Evolutionary conservation across 2,888 invertebrate species (phyloP).

Genomic region (Eutolmus rufibarbis): DNA sequence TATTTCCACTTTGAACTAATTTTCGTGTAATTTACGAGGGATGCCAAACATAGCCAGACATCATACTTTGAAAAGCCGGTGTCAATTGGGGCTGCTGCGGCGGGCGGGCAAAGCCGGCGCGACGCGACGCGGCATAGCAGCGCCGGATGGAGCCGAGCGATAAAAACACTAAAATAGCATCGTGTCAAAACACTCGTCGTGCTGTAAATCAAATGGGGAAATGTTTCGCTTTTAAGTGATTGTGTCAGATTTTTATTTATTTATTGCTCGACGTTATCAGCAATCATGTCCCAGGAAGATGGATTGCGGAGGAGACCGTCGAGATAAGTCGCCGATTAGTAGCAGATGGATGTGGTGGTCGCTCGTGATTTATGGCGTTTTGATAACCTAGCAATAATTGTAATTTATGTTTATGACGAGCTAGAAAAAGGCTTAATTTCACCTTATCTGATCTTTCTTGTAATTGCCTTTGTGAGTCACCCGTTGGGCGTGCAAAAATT

Average conservation of each 20-base stretch:
- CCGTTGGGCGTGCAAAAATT: background rate
- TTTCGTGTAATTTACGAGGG: conserved; percentile 31
- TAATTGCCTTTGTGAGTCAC: conserved; percentile 5
- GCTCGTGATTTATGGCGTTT: conserved; percentile 50
- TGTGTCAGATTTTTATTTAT: conserved; percentile 44
- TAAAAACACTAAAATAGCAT: conserved; percentile 38
- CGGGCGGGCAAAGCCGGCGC: background rate
- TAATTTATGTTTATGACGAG: conserved; percentile 40
- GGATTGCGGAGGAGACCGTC: conserved; percentile 17
- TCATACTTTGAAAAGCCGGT: background rate
- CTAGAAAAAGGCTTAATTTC: conserved; percentile 26
- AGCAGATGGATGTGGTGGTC: conserved; percentile 40
- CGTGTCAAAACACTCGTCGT: conserved; percentile 35
- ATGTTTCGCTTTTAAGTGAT: conserved; percentile 41
- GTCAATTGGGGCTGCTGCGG: background rate
- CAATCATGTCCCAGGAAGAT: conserved; percentile 36
- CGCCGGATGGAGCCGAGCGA: background rate
- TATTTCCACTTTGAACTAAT: conserved; percentile 36
- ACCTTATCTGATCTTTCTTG: conserved; percentile 6
- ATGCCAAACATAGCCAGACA: background rate
- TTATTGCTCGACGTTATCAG: conserved; percentile 39
- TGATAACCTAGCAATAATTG: conserved; percentile 51
- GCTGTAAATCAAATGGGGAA: conserved; percentile 32
- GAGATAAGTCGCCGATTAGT: conserved; percentile 36
- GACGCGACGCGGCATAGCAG: background rate